phyloP scores from a whole-genome alignment of 2,888 invertebrate genomes.

The Drosophila ezoana region DNA sequence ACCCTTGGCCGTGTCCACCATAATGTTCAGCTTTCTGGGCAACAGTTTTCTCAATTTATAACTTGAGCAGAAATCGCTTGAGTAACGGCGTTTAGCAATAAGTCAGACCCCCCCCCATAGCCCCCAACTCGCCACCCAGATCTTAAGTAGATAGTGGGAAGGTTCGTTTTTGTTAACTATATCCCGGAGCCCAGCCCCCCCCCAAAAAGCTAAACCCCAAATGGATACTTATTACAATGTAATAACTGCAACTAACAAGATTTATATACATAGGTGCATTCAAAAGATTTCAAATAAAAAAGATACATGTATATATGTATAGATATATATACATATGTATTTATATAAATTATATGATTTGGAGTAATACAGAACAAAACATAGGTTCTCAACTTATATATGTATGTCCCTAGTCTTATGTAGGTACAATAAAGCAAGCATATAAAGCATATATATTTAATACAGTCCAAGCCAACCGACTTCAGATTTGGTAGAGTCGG shows the following conservation, averaged over 20 bases:
- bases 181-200: not conserved
- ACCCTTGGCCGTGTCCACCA: conserved; percentile 82
- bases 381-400: conserved; percentile 69
- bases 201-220: conserved; percentile 23
- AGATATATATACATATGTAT: conserved; percentile 1
- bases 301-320: conserved; percentile 4
- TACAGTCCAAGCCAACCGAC: conserved; percentile 6
- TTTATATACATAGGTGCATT: conserved; percentile 45
- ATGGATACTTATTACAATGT: conserved; percentile 67
- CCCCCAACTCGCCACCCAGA: conserved; percentile 14
- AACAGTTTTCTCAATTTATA: conserved; percentile 82
- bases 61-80: conserved; percentile 74
- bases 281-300: conserved; percentile 16
- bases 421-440: conserved; percentile 61
- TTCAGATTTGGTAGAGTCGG: conserved; percentile 3
- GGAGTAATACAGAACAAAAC: conserved; percentile 51
- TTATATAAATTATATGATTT: conserved; percentile 7
- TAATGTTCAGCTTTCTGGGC: conserved; percentile 81
- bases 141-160: conserved; percentile 42
- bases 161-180: conserved; percentile 54
- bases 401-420: conserved; percentile 64
- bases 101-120: conserved; percentile 5
- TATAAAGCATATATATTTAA: conserved; percentile 5
- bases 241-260: conserved; percentile 46
- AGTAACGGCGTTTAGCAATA: conserved; percentile 31